Evolutionary conservation across 2,888 invertebrate species (phyloP), one percentile per base, ranked within the genome.

Genomic region (Tromatobia lineatoria): DNA sequence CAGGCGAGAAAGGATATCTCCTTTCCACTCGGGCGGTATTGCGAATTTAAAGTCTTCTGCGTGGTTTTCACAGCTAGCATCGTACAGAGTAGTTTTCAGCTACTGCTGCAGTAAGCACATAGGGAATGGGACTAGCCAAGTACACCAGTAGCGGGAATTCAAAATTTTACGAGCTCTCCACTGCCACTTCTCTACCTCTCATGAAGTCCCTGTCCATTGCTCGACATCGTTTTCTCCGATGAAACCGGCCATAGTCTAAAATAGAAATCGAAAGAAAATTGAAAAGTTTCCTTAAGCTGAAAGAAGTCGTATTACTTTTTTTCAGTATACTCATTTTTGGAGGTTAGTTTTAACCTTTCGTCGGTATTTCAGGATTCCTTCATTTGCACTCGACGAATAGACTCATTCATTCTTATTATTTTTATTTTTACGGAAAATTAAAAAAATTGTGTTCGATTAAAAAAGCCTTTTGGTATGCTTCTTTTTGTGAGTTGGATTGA

Each of bases 31-130:
- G 23, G 45, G 69, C 52, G 69, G 77, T 76, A 85, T 85, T 80
- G 80, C 74, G 66, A 76, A 83, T 77, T 85, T 73, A 82, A 82
- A 71, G 71, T 67, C 71, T 71, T 45, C 25, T 13, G 42, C 23
- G 42, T 54, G 71, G 57, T 42, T 38, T 38, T 54, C 67, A n/a
- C 50, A 69, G 52, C 52, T n/a, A 23, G 47, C 29, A 18, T 47
- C 34, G 47, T 20, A 38, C 54, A 61, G 13, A 57, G 61, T 57
- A 67, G 50, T 57, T 54, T 45, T 73, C 29, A 18, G 50, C 67
- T 57, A 20, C 66, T 57, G n/a, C 45, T 23, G 23, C 50, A 29
- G 47, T 50, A 50, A 50, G 50, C 50, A 50, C 50, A 7, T 80
- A 25, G 20, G 23, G 20, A 54, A 10, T 54, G 23, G 4, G 54